A percentile compares a stretch with the other conserved stretches of the same genome.
These are phyloP conservation scores for Motacilla tschutschensis DNA, from an alignment of 2,113 vertebrate genomes.

Conservation along the genomic window DNA sequence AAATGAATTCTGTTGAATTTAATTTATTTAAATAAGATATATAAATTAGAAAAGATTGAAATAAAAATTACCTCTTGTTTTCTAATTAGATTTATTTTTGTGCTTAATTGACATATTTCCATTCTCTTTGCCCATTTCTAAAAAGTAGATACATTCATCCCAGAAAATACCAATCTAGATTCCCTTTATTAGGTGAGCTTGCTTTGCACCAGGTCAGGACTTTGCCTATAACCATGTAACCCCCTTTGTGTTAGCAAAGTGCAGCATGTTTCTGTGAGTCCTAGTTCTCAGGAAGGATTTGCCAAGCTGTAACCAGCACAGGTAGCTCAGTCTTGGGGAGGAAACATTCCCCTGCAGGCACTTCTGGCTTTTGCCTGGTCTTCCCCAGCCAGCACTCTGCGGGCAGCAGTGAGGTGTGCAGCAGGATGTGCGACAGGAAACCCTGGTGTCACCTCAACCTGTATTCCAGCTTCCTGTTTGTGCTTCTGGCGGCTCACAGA, in stretches of 20 bases:
- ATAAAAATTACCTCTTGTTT: not conserved
- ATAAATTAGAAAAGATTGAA: not conserved
- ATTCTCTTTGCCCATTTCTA: not conserved
- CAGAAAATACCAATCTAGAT: not conserved
- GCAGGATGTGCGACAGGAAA: not conserved
- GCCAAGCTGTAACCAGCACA: not conserved
- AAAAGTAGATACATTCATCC: not conserved
- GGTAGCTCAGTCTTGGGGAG: not conserved
- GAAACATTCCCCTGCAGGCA: not conserved
- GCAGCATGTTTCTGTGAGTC: fast-evolving
- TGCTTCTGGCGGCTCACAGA: fast-evolving
- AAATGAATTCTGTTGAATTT: constrained; percentile 18
- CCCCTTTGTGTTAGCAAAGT: not conserved
- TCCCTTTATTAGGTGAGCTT: not conserved
- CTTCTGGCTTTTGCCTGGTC: not conserved
- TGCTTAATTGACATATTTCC: not conserved
- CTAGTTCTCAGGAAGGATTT: not conserved
- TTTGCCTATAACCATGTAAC: not conserved
- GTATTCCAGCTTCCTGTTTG: not conserved
- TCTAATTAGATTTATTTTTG: constrained; percentile 9
- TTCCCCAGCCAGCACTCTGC: not conserved
- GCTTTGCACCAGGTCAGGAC: not conserved
- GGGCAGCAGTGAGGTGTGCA: fast-evolving
- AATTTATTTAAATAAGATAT: not conserved
- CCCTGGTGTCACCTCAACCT: not conserved